phyloP scores from a whole-genome alignment of 92 coral and sea anemone genomes.

The Parazoanthus atlanticus region DNA sequence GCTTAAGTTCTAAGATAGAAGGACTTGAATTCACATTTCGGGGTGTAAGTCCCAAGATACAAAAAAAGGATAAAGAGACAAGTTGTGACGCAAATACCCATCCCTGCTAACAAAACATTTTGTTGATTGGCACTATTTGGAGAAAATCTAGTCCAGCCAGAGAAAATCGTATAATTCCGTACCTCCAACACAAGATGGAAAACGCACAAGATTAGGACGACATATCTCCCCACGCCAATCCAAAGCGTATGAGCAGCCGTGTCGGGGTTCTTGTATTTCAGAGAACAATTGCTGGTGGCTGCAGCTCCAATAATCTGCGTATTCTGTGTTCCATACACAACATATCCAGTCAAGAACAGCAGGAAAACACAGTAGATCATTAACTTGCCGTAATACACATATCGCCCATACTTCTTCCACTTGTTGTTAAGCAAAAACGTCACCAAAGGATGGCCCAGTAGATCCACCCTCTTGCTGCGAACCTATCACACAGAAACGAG shows the following conservation, averaged over 20 bases:
- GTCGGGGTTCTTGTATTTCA: constrained; percentile 2
- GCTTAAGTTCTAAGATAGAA: too few relatives aligned
- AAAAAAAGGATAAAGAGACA: too few relatives aligned
- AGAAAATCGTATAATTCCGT: constrained; percentile 1
- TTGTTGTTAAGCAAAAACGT: constrained; percentile 79
- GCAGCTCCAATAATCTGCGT: constrained; percentile 32
- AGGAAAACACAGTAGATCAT: constrained; percentile 73
- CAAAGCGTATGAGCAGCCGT: constrained; percentile 64
- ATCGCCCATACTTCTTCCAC: constrained; percentile 89
- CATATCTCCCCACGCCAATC: constrained; percentile 72
- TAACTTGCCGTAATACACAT: constrained; percentile 81
- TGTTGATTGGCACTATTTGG: background rate
- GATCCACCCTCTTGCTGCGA: constrained; percentile 69
- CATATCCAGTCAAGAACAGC: constrained; percentile 84
- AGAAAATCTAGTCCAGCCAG: background rate
- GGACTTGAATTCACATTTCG: too few relatives aligned
- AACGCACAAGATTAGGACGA: constrained; percentile 68
- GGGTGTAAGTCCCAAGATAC: too few relatives aligned
- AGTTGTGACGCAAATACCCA: too few relatives aligned
- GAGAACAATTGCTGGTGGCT: background rate
- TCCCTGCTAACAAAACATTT: too few relatives aligned
- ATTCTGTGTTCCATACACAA: constrained; percentile 62
- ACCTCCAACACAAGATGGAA: constrained; percentile 89
- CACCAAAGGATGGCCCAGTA: constrained; percentile 88
- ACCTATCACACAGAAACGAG: constrained; percentile 58